A percentile compares a stretch with the other conserved stretches of the same genome.
phyloP scores from a whole-genome alignment of 2,888 invertebrate species.

The Latheticus oryzae region DNA sequence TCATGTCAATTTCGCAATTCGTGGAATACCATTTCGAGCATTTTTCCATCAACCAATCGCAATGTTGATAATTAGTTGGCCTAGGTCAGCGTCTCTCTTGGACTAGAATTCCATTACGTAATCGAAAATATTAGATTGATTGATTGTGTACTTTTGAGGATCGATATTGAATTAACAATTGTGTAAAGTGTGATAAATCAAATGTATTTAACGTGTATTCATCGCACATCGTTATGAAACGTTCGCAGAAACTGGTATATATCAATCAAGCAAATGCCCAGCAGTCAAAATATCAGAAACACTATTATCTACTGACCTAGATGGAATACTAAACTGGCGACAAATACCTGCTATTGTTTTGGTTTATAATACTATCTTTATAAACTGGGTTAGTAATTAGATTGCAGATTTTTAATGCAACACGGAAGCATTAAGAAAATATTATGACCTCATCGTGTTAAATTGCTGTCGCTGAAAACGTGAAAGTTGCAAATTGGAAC shows the following conservation, averaged over 20 bases:
- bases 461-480: constrained; percentile 26
- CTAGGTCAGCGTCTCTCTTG: constrained; percentile 25
- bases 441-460: constrained; percentile 27
- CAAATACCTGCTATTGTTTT: not conserved
- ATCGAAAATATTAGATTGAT: constrained; percentile 5
- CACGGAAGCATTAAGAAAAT: constrained; percentile 31
- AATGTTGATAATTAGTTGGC: constrained; percentile 32
- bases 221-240: constrained; percentile 24
- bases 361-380: not conserved
- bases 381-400: constrained; percentile 26
- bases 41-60: no score
- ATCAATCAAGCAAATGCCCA: constrained; percentile 30
- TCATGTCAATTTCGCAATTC: no score
- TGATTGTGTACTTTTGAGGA: constrained; percentile 3
- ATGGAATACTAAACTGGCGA: constrained; percentile 9
- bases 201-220: constrained; percentile 24
- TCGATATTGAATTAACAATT: constrained; percentile 18
- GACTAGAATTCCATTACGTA: constrained; percentile 28
- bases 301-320: constrained; percentile 34
- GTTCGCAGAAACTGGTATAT: constrained; percentile 24
- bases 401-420: constrained; percentile 16
- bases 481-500: constrained; percentile 31
- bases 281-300: constrained; percentile 32
- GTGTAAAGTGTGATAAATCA: constrained; percentile 26
- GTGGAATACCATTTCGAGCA: no score